A percentile compares a stretch with the other conserved stretches of the same genome.
Conservation (phyloP, 2,797 vertebrate species). For the Girardinus metallicus region DNA sequence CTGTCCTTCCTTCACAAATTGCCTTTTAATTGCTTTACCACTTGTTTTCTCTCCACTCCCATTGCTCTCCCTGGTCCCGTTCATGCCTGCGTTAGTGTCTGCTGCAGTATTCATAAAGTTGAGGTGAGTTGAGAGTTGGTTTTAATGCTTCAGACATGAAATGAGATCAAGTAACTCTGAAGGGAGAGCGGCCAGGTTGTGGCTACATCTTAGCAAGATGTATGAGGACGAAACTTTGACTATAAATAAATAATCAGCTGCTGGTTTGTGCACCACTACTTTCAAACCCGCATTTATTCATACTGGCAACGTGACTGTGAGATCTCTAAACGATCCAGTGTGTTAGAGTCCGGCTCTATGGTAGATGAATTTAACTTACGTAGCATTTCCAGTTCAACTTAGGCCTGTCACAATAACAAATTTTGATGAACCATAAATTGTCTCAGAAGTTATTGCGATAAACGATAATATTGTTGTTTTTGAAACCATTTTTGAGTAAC, state of each 20-base stretch:
- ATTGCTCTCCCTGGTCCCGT: background rate
- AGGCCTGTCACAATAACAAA: background rate
- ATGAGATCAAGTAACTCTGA: background rate
- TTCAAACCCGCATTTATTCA: background rate
- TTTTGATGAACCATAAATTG: no score
- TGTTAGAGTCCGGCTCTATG: no score
- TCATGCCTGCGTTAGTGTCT: background rate
- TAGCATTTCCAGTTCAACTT: background rate
- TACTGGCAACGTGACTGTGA: background rate
- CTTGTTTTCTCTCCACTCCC: conserved; percentile 8
- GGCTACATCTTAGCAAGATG: background rate
- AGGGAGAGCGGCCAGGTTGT: background rate
- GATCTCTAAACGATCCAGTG: background rate
- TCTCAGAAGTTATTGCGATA: no score
- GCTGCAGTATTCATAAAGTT: background rate
- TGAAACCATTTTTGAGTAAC: no score
- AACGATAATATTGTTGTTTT: no score
- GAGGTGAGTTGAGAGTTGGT: no score
- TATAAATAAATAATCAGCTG: background rate
- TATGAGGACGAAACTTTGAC: background rate
- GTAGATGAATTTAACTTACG: background rate
- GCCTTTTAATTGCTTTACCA: conserved; percentile 36
- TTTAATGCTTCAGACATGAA: background rate
- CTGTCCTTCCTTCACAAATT: conserved; percentile 37
- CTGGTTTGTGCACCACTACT: background rate